Base-by-base conservation (phyloP, 1,140 invertebrate genomes). In the Atta colombica region DNA sequence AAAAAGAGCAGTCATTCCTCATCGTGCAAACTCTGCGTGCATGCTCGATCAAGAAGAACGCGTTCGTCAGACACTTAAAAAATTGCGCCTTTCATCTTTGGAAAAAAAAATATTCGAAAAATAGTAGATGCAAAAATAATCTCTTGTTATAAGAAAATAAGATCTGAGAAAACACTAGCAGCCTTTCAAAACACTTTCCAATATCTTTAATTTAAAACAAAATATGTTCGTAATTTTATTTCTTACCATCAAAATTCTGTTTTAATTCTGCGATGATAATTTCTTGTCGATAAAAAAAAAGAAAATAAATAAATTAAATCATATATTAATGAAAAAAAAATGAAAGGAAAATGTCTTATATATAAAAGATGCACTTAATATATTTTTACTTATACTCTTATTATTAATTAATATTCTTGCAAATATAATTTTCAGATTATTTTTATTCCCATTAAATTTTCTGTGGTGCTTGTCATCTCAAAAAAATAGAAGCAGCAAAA, bases 11-110 rank as follows among this genome's bases (percentile, higher is more conserved):
- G 4, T 85, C 58, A 65, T 85, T 85, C 65, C 58, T 85, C 81
- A 84, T 86, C 85, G 87, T 84, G 86, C 86, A 82, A 71, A 80
- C 28, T 61, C 31, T 31, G 49, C 53, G 85, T 82, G 28, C 77
- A 88, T 75, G 71, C 65, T 66, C 72, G 72, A 71, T 85, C 75
- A 91, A 90, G 86, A 89, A 72, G 65, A 77, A 85, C 81, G 55
- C 60, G 16, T 84, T 78, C 45, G 28, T 84, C 53, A 35, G 39
- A 80, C 60, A 49, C 49, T 69, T 58, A n/a, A 65, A 69, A 86
- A 86, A 86, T 80, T 86, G 68, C 53, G 84, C 49, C 61, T 66
- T 28, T 53, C 35, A 6, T 39, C 21, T 16, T 66, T 68, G n/a
- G 10, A 58, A n/a, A 12, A 81, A 25, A 71, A 55, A 71, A 28